These are phyloP conservation scores for Coreius guichenoti DNA, from an alignment of 2,797 vertebrate genomes.

Conservation along the genomic window DNA sequence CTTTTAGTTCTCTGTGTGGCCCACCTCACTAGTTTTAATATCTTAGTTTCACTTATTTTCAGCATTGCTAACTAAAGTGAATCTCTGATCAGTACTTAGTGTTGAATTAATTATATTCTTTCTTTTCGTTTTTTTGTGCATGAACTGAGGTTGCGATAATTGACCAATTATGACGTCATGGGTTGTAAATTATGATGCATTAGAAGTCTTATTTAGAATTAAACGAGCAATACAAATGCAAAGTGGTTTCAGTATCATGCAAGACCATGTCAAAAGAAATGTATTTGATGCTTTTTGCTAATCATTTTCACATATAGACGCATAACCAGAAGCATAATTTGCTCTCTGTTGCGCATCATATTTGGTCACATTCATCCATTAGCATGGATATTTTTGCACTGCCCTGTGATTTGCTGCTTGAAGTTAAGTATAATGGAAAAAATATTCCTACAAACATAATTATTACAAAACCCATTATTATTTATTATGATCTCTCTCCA, in stretches of 20 bases:
- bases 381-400: not conserved
- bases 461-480: not conserved
- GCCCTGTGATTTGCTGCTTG: not conserved
- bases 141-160: not conserved
- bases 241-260: not conserved
- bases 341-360: not conserved
- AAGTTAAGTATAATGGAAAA: constrained; percentile 6
- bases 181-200: not conserved
- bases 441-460: not conserved
- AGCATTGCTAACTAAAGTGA: not conserved
- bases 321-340: constrained; percentile 1
- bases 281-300: not conserved
- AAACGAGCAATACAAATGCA: not conserved
- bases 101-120: not conserved
- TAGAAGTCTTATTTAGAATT: not conserved
- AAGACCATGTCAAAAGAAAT: not conserved
- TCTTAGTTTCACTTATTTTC: not conserved
- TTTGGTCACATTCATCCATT: not conserved
- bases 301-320: not conserved
- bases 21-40: not conserved
- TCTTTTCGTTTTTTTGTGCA: not conserved
- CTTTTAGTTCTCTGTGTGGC: not conserved
- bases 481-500: constrained; percentile 1
- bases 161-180: not conserved
- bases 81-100: not conserved